Evolutionary conservation across 2,797 vertebrate species (phyloP).

Genomic region (Anomalospiza imberbis): DNA sequence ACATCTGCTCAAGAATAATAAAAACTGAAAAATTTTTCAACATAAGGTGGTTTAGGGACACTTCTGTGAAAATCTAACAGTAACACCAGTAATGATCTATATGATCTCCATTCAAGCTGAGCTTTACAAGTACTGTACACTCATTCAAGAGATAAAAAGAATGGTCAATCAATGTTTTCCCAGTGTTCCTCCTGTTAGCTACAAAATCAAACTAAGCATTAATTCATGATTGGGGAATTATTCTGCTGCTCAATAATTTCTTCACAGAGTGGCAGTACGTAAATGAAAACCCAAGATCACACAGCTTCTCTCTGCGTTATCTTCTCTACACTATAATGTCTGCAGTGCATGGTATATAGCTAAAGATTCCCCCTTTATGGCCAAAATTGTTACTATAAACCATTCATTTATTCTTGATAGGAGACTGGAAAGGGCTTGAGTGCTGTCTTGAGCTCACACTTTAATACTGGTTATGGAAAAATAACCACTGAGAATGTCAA

Average conservation of each 20-base stretch:
- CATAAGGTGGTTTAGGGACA: neutral
- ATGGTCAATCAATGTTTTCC: neutral
- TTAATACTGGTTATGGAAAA: neutral
- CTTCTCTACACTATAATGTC: neutral
- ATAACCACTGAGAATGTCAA: neutral
- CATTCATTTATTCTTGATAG: neutral
- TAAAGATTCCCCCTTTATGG: neutral
- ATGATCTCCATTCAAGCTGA: neutral
- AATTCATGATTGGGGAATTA: neutral
- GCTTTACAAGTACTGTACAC: neutral
- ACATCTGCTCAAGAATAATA: neutral
- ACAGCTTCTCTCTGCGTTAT: neutral
- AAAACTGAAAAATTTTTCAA: neutral
- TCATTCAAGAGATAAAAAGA: neutral
- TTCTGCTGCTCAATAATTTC: neutral
- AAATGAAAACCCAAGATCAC: neutral
- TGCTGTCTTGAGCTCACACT: neutral
- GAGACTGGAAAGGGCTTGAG: neutral
- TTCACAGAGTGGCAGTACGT: neutral
- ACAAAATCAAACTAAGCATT: neutral
- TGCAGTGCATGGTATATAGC: accelerated
- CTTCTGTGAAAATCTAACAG: neutral
- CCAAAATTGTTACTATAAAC: neutral
- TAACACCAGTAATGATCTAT: neutral
- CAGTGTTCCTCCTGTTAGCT: neutral